Evolutionary conservation across 1,140 invertebrate genomes (phyloP).

Genomic region (Cyphomyrmex costatus): DNA sequence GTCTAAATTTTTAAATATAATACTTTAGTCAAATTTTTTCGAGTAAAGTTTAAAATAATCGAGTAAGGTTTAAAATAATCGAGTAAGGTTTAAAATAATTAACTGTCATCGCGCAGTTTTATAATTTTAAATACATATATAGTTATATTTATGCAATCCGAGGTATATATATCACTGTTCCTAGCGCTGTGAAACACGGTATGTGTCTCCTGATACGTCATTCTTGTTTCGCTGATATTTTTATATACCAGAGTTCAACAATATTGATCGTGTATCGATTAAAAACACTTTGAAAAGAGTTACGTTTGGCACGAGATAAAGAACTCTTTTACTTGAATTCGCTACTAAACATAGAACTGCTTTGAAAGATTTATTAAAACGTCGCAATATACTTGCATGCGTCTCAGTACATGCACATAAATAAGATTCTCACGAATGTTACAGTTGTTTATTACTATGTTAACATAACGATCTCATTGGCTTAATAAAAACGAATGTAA

Average conservation of each 20-base stretch:
- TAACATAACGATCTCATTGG: slow-evolving; percentile 38
- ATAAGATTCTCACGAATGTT: slow-evolving; percentile 1
- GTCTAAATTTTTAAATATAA: too few species aligned
- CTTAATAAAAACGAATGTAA: slow-evolving; percentile 17
- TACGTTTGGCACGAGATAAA: background rate
- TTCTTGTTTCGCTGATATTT: background rate
- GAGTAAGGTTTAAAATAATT: background rate
- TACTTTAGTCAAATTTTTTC: too few species aligned
- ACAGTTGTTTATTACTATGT: slow-evolving; percentile 19
- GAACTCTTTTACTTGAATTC: background rate
- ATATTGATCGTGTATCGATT: background rate
- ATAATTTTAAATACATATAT: background rate
- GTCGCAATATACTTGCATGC: background rate
- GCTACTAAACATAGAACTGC: background rate
- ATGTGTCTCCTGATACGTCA: background rate
- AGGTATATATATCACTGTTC: too few species aligned
- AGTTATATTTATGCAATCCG: background rate
- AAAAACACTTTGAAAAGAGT: background rate
- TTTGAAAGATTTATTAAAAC: slow-evolving; percentile 1
- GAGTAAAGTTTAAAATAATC: too few species aligned
- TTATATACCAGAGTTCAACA: background rate
- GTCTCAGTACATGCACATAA: background rate
- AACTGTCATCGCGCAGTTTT: background rate
- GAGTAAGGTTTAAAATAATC: too few species aligned
- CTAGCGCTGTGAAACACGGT: too few species aligned